Base-by-base conservation (phyloP, 30 jellyfish, hydroid and myxozoan species). In the Cassiopea andromeda region DNA sequence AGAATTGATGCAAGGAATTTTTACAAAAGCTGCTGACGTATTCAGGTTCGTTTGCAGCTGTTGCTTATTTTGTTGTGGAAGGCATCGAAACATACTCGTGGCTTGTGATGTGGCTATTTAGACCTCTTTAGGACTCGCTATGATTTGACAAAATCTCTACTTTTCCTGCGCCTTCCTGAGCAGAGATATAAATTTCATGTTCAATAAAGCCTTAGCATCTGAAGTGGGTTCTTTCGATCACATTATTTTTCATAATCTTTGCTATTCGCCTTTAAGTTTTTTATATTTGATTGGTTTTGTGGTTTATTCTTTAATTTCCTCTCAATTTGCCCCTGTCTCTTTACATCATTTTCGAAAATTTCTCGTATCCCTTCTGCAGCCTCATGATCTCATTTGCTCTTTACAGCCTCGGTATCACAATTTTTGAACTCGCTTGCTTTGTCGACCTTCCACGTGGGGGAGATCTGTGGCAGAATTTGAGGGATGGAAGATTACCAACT, bases 381-480 rank as follows among this genome's bases (percentile, higher is more conserved):
- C n/a, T n/a, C n/a, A n/a, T n/a, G n/a, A n/a, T n/a, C n/a, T n/a
- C n/a, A n/a, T n/a, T 13, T 57, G 16, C 46, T 17, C 4, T 57
- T 69, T 83, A 17, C 64, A 94, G 98, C 83, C 93, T 94, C 45
- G 98, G 98, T 60, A 94, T 94, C 43, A 94, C 98, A 16, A 82
- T 94, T 0, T 75, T 94, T 49, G 98, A 94, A 61, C 87, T 94
- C 14, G 97, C 98, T 14, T 90, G 97, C 75, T 77, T 89, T 61
- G 69, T 94, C 74, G 97, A 94, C 64, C 80, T 94, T 45, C 98
- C 98, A 1, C 78, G 70, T 15, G 97, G 97, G 5, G 98, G 98
- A 14, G 87, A 75, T 3, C 88, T 91, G 16, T 94, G 98, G 98
- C 98, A 94, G 18, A 81, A 85, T 1, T 73, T 94, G 75, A 83